Evolutionary conservation across 2,888 invertebrate species (phyloP).

Genomic region (Chrysopilus asiliformis): DNA sequence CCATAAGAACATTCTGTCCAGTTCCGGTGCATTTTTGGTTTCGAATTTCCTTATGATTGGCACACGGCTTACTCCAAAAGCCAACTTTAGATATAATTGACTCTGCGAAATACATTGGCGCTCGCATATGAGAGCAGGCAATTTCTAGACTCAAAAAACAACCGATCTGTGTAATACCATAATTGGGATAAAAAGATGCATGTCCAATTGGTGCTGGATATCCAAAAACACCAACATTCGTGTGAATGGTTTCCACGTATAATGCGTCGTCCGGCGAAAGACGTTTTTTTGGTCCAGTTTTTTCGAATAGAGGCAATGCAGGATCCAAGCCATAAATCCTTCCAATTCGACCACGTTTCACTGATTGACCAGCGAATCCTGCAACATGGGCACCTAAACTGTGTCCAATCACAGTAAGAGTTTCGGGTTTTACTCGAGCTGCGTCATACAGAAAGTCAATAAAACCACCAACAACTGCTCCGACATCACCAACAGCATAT

Average conservation of each 20-base stretch:
- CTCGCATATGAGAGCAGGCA: slow-evolving; percentile 29
- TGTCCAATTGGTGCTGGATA: slow-evolving; percentile 26
- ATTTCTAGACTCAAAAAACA: slow-evolving; percentile 11
- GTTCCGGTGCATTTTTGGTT: slow-evolving; percentile 3
- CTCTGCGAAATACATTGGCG: slow-evolving; percentile 29
- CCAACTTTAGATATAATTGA: slow-evolving; percentile 19
- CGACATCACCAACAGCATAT: not conserved
- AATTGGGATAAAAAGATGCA: slow-evolving; percentile 35
- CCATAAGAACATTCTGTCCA: slow-evolving; percentile 16
- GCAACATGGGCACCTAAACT: slow-evolving; percentile 33
- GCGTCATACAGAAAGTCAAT: not conserved
- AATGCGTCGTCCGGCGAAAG: slow-evolving; percentile 29
- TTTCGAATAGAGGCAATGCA: slow-evolving; percentile 27
- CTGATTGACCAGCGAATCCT: slow-evolving; percentile 26
- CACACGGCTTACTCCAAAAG: slow-evolving; percentile 4
- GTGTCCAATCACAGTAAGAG: slow-evolving; percentile 25
- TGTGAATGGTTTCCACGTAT: slow-evolving; percentile 34
- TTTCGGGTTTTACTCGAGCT: not conserved
- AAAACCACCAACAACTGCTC: not conserved
- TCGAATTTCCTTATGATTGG: too few relatives aligned
- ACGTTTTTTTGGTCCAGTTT: slow-evolving; percentile 21
- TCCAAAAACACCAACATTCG: slow-evolving; percentile 27
- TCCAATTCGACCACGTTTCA: slow-evolving; percentile 22
- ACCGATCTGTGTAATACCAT: slow-evolving; percentile 25
- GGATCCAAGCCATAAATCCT: slow-evolving; percentile 33